phyloP scores from a whole-genome alignment of 2,797 vertebrate genomes.

The Gallinago solitaria region DNA sequence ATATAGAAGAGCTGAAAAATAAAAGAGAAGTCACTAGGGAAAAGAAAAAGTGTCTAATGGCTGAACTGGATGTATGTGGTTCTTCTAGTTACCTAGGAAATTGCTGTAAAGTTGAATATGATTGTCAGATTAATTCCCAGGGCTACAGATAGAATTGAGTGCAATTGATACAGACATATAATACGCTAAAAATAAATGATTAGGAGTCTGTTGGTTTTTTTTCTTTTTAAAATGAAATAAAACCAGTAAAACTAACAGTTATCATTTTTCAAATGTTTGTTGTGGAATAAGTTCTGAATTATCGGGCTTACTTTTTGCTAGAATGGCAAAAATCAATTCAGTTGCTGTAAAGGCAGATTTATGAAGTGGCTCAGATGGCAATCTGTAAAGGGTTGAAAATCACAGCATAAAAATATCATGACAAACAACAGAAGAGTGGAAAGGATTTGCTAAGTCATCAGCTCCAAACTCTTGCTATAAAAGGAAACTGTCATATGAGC shows the following conservation, averaged over 20 bases:
- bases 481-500: not conserved
- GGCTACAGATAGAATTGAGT: not conserved
- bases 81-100: not conserved
- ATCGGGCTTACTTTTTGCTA: not conserved
- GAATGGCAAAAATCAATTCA: conserved; percentile 27
- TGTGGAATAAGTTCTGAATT: not conserved
- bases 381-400: conserved; percentile 44
- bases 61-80: not conserved
- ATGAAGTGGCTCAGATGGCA: conserved; percentile 45
- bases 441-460: conserved; percentile 46
- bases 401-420: conserved; percentile 35
- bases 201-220: not conserved
- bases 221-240: not conserved
- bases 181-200: not conserved
- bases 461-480: not conserved
- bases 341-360: conserved; percentile 14
- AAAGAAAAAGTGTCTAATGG: not conserved
- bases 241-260: not conserved
- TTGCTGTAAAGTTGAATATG: not conserved
- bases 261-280: not conserved
- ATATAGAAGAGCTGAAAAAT: not conserved
- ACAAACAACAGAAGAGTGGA: conserved; percentile 11
- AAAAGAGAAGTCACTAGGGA: not conserved
- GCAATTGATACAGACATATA: not conserved
- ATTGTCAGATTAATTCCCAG: not conserved